A percentile compares a stretch with the other conserved stretches of the same genome.
phyloP scores from a whole-genome alignment of 2,888 invertebrate genomes.

The Atrina japonica region DNA sequence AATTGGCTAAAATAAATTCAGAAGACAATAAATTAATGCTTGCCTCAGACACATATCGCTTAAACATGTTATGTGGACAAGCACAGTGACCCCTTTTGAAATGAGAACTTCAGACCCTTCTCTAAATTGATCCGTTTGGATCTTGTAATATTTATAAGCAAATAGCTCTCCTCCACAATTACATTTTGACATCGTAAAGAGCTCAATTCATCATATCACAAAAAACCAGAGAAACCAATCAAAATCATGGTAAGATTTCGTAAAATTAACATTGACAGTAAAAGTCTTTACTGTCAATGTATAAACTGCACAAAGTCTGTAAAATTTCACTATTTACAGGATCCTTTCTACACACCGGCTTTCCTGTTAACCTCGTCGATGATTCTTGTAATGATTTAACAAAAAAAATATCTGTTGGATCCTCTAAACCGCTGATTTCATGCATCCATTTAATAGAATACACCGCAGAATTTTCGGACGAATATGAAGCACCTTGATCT shows the following conservation, averaged over 20 bases:
- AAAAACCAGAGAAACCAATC: no score
- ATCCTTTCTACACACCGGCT: constrained; percentile 39
- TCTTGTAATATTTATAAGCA: background rate
- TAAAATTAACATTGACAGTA: no score
- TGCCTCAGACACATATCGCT: background rate
- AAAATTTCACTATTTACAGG: constrained; percentile 30
- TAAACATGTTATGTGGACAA: no score
- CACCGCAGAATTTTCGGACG: constrained; percentile 28
- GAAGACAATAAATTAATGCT: background rate
- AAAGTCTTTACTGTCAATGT: constrained; percentile 15
- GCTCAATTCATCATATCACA: background rate
- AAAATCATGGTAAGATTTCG: constrained; percentile 17
- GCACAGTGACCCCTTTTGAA: background rate
- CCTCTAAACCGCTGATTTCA: no score
- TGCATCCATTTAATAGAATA: no score
- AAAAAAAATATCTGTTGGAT: constrained; percentile 37
- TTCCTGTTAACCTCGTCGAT: constrained; percentile 29
- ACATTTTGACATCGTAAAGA: constrained; percentile 3
- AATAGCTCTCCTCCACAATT: background rate
- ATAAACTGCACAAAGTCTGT: constrained; percentile 23
- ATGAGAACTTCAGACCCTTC: constrained; percentile 3
- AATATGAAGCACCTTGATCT: constrained; percentile 22
- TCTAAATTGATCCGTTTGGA: constrained; percentile 14
- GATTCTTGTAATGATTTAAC: constrained; percentile 30
- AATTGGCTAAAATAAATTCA: constrained; percentile 23